Evolutionary conservation across 2,113 vertebrate species (phyloP), one percentile per base, ranked within the genome.

Genomic region (Coryphaenoides rupestris): DNA sequence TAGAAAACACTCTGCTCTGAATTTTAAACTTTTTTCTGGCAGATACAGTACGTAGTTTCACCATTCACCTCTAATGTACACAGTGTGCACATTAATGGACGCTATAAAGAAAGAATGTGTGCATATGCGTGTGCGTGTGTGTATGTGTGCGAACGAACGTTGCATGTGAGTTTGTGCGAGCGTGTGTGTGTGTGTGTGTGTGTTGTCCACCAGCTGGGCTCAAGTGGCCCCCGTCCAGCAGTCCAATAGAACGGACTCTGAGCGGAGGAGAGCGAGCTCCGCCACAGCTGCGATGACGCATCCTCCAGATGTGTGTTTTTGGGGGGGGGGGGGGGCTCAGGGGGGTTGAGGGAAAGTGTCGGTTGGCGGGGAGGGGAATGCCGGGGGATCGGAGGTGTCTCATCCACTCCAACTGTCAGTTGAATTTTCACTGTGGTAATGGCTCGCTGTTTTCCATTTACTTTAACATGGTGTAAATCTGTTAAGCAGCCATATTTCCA

Each of bases 261-360:
- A 89, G 85, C 24, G 69, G 74, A 79, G 78, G 62, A 81, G 82
- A 84, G 77, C 82, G 73, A 2, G 78, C 81, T 87, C 60, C 66
- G 56, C 61, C 69, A 82, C 90, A 91, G 89, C 88, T 90, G 88
- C 86, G 83, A 67, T 84, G 84, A 89, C 84, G 80, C 79, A 85
- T 89, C 86, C 75, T 84, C 80, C 89, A 91, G 86, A 90, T 90
- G 87, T 87, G 77, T 68, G 65, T 56, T 65, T n/a, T n/a, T n/a
- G n/a, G n/a, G n/a, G n/a, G n/a, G n/a, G n/a, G n/a, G n/a, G 70
- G 69, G 67, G 57, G 75, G 69, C 79, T 75, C 62, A 54, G 61
- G 59, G n/a, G 19, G 52, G 57, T 23, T 66, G 73, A 69, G 65
- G 68, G 59, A 63, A 67, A 55, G 66, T 10, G 47, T 26, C 47